Evolutionary conservation across 1,140 invertebrate species (phyloP).

Genomic region (Teleopsis dalmanni): DNA sequence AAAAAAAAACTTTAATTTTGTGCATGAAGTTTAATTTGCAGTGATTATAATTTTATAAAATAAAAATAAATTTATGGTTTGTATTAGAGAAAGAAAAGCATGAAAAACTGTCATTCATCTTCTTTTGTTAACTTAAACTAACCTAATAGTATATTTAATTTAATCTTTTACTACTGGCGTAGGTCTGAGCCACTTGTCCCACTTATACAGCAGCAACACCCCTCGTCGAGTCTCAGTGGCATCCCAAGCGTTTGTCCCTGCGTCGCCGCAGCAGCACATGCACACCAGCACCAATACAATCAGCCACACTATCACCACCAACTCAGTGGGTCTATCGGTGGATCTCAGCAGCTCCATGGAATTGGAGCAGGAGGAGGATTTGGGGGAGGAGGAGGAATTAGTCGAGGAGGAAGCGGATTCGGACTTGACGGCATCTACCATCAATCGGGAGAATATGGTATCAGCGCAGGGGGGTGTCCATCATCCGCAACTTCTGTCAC

Average conservation of each 20-base stretch:
- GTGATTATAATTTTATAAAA: constrained; percentile 9
- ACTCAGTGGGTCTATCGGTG: constrained; percentile 36
- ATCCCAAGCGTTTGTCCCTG: constrained; percentile 43
- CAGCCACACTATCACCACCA: constrained; percentile 38
- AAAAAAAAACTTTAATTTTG: constrained; percentile 1
- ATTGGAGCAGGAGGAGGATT: constrained; percentile 38
- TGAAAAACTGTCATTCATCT: background rate
- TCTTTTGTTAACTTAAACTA: background rate
- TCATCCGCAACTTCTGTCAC: constrained; percentile 41
- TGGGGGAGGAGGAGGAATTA: constrained; percentile 28
- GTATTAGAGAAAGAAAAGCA: constrained; percentile 5
- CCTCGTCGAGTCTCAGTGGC: constrained; percentile 45
- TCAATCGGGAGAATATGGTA: constrained; percentile 44
- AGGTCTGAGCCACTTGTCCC: constrained; percentile 45
- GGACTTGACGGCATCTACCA: constrained; percentile 45
- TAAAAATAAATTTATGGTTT: constrained; percentile 13
- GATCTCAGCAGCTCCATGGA: constrained; percentile 45
- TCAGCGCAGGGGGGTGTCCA: constrained; percentile 31
- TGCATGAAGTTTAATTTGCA: constrained; percentile 9
- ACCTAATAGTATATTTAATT: background rate
- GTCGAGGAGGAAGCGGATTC: constrained; percentile 30
- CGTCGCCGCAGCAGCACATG: constrained; percentile 32
- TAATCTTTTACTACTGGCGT: background rate
- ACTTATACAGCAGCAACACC: constrained; percentile 44
- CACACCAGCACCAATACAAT: constrained; percentile 35